Percentiles rank a stretch among this genome's conserved stretches.
Evolutionary conservation across 1,140 invertebrate genomes (phyloP).

Genomic region (Formica exsecta): DNA sequence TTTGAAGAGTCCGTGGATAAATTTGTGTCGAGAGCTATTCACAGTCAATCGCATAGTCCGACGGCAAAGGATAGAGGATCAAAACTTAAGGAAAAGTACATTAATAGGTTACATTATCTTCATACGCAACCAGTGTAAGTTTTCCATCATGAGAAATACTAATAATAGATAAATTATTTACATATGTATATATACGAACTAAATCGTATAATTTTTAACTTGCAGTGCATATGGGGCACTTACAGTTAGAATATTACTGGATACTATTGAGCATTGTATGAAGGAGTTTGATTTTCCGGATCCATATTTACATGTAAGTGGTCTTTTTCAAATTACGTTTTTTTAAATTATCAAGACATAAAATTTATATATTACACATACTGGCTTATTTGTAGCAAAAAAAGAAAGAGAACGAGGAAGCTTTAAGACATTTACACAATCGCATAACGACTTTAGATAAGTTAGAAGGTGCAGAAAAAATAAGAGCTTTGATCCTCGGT

Average conservation of each 20-base stretch:
- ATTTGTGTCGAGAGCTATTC: slow-evolving; percentile 91
- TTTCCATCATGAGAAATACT: slow-evolving; percentile 39
- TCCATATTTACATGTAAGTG: slow-evolving; percentile 93
- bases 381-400: slow-evolving; percentile 88
- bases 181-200: background rate
- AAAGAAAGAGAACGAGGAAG: slow-evolving; percentile 90
- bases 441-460: slow-evolving; percentile 87
- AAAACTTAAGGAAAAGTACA: slow-evolving; percentile 94
- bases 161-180: slow-evolving; percentile 20
- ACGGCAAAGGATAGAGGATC: slow-evolving; percentile 93
- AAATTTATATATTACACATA: slow-evolving; percentile 8
- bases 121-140: slow-evolving; percentile 93
- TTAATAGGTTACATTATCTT: slow-evolving; percentile 92
- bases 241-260: slow-evolving; percentile 95
- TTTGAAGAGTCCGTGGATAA: slow-evolving; percentile 94
- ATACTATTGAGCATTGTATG: slow-evolving; percentile 96
- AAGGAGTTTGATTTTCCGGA: slow-evolving; percentile 97
- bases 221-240: slow-evolving; percentile 94
- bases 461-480: slow-evolving; percentile 86
- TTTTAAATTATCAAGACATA: slow-evolving; percentile 73
- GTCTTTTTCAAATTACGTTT: slow-evolving; percentile 81
- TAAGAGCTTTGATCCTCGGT: slow-evolving; percentile 88
- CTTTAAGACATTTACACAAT: slow-evolving; percentile 86
- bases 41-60: slow-evolving; percentile 91
- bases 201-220: slow-evolving; percentile 42